These are phyloP conservation scores for Tachysurus vachellii DNA, from an alignment of 2,113 vertebrate species.

Conservation along the genomic window DNA sequence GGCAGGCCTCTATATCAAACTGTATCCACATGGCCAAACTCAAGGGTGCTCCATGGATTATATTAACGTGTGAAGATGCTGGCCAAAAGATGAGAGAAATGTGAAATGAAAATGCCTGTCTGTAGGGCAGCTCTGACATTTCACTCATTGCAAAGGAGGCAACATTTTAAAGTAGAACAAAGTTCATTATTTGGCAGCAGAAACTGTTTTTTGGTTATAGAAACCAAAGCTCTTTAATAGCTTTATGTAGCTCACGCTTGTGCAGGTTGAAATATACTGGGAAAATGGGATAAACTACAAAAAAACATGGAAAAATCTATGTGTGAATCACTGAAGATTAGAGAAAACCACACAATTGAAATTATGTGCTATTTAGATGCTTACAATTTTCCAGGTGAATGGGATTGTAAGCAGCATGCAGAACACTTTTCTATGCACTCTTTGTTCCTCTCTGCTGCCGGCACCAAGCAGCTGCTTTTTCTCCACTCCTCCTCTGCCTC, in stretches of 20 bases:
- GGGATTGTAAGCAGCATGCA: constrained; percentile 38
- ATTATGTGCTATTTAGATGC: constrained; percentile 55
- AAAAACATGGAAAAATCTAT: constrained; percentile 45
- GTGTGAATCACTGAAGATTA: constrained; percentile 46
- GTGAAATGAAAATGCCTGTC: constrained; percentile 37
- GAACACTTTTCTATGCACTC: constrained; percentile 36
- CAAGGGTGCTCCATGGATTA: constrained; percentile 64
- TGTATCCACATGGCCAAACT: constrained; percentile 55
- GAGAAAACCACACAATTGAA: constrained; percentile 46
- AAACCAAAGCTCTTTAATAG: constrained; percentile 41
- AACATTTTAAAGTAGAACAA: constrained; percentile 4
- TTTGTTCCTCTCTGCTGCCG: constrained; percentile 40
- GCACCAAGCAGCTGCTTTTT: constrained; percentile 9
- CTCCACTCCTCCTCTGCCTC: constrained; percentile 12
- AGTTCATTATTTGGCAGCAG: constrained; percentile 27
- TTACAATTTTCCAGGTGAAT: constrained; percentile 56
- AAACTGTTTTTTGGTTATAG: constrained; percentile 33
- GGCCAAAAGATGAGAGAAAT: constrained; percentile 27
- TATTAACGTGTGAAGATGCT: constrained; percentile 49
- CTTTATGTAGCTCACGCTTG: constrained; percentile 21
- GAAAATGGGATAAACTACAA: constrained; percentile 44
- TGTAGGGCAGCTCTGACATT: constrained; percentile 37
- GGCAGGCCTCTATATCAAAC: constrained; percentile 54
- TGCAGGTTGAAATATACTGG: constrained; percentile 44
- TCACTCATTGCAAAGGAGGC: constrained; percentile 24